Conservation (phyloP, 92 coral and sea anemone genomes). For the Heliopora coerulea region DNA sequence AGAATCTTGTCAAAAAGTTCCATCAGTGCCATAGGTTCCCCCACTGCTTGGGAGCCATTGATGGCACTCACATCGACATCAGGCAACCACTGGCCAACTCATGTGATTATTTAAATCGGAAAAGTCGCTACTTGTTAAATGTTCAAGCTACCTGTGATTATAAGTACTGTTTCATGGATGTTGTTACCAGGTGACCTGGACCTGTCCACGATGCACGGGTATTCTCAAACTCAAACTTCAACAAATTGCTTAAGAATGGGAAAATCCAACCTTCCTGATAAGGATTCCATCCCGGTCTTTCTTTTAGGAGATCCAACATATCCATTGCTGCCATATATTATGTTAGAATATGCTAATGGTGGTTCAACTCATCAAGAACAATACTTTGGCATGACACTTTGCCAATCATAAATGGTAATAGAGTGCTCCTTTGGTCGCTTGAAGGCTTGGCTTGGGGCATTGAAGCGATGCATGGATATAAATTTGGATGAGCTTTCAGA, state of each 20-base stretch:
- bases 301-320: constrained; percentile 41
- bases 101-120: constrained; percentile 25
- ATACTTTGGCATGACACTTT: too few relatives aligned
- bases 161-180: too few relatives aligned
- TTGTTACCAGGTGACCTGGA: too few relatives aligned
- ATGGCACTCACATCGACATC: constrained; percentile 38
- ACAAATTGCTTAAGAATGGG: constrained; percentile 26
- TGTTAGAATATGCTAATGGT: constrained; percentile 42
- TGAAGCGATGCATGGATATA: constrained; percentile 56
- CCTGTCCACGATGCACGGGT: constrained; percentile 47
- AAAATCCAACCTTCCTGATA: constrained; percentile 40
- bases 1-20: constrained; percentile 39
- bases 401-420: constrained; percentile 55
- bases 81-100: constrained; percentile 28
- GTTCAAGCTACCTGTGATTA: too few relatives aligned
- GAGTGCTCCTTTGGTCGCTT: constrained; percentile 63
- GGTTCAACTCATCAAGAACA: constrained; percentile 40
- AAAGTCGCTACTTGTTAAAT: constrained; percentile 33
- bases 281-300: constrained; percentile 30
- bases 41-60: constrained; percentile 38
- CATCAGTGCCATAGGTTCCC: constrained; percentile 19
- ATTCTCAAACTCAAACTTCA: constrained; percentile 39
- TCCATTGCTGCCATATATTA: constrained; percentile 43
- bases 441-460: constrained; percentile 54
- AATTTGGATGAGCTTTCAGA: constrained; percentile 53